A percentile compares a stretch with the other conserved stretches of the same genome.
These are phyloP conservation scores for Epizoanthus scotinus DNA, from an alignment of 92 coral and sea anemone genomes.

Conservation along the genomic window DNA sequence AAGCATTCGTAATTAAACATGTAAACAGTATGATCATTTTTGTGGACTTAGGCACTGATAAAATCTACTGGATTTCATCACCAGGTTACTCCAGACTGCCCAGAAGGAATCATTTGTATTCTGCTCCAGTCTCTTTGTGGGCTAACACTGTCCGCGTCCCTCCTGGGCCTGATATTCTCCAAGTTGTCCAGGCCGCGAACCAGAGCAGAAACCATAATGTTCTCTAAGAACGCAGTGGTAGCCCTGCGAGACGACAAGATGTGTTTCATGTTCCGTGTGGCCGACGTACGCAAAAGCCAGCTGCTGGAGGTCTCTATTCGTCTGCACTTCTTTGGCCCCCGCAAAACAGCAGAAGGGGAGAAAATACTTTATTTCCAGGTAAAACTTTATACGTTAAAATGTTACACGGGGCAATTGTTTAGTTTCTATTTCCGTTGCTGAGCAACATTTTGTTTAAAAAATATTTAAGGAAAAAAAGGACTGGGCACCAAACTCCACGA, in stretches of 20 bases:
- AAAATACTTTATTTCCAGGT: constrained; percentile 71
- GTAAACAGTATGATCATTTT: too few relatives aligned
- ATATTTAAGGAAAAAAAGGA: too few relatives aligned
- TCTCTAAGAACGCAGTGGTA: constrained; percentile 83
- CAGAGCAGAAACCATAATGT: constrained; percentile 87
- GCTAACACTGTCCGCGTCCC: constrained; percentile 85
- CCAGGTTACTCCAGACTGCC: constrained; percentile 92
- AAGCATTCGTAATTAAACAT: too few relatives aligned
- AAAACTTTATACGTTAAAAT: too few relatives aligned
- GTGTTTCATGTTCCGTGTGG: constrained; percentile 86
- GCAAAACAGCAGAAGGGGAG: constrained; percentile 65
- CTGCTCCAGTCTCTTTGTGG: constrained; percentile 92
- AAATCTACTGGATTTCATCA: too few relatives aligned
- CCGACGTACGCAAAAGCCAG: constrained; percentile 94
- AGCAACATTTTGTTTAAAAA: too few relatives aligned
- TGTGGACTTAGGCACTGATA: too few relatives aligned
- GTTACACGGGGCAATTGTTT: too few relatives aligned
- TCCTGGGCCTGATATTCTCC: constrained; percentile 92
- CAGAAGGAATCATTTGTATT: constrained; percentile 82
- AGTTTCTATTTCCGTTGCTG: too few relatives aligned
- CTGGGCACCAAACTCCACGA: too few relatives aligned
- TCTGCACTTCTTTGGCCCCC: constrained; percentile 69
- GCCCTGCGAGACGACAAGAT: constrained; percentile 66
- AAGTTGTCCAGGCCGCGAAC: constrained; percentile 95
- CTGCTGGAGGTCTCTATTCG: constrained; percentile 80